Evolutionary conservation across 2,888 invertebrate species (phyloP).

Genomic region (Seladonia tumulorum): DNA sequence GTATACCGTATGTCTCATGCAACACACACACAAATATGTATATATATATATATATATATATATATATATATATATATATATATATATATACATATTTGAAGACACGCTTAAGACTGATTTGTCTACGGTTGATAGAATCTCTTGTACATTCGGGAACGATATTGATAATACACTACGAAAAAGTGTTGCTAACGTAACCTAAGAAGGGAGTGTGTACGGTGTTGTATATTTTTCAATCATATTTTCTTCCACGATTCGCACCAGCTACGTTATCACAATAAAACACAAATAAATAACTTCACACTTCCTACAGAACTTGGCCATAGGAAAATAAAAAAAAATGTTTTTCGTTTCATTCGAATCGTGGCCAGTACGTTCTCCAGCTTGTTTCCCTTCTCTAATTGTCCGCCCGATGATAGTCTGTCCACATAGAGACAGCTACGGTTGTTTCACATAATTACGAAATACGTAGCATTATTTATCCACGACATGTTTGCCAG

Average conservation of each 20-base stretch:
- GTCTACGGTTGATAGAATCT: neutral
- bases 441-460: neutral
- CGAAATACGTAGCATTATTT: neutral
- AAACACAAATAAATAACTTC: neutral
- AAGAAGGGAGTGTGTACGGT: neutral
- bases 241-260: neutral
- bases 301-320: neutral
- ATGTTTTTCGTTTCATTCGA: neutral
- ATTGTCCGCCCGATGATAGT: neutral
- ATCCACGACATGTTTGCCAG: neutral
- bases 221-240: neutral
- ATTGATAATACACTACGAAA: neutral
- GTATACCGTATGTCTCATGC: constrained; percentile 1
- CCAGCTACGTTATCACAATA: neutral
- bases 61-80: neutral
- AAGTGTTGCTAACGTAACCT: neutral
- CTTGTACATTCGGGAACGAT: neutral
- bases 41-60: neutral
- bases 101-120: neutral
- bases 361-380: neutral
- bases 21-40: neutral
- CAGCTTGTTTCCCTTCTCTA: neutral
- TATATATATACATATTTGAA: neutral
- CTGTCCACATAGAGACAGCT: neutral
- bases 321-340: neutral